A percentile compares a stretch with the other conserved stretches of the same genome.
phyloP scores from a whole-genome alignment of 2,797 vertebrate species.

The Chelon auratus region DNA sequence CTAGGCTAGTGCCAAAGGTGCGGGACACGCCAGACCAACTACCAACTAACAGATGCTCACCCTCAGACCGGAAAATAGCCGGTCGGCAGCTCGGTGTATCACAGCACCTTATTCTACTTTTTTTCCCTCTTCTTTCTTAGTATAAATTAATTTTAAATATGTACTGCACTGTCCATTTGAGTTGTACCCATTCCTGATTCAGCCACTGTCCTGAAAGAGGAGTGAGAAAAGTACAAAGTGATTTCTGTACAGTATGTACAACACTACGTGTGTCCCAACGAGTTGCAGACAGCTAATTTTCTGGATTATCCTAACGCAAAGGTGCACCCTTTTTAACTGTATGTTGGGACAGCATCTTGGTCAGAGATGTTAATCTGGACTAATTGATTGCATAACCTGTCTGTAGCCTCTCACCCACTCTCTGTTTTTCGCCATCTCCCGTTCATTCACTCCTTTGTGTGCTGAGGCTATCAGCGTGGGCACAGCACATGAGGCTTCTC shows the following conservation, averaged over 20 bases:
- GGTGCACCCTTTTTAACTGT: slow-evolving; percentile 30
- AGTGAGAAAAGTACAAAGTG: too few species aligned
- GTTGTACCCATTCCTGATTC: too few species aligned
- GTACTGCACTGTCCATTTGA: too few species aligned
- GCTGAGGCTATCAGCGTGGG: slow-evolving; percentile 64
- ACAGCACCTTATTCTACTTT: too few species aligned
- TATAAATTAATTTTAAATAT: not conserved
- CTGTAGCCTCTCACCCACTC: slow-evolving; percentile 30
- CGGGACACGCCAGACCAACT: not conserved
- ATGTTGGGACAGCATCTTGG: slow-evolving; percentile 55
- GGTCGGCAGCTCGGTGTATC: too few species aligned
- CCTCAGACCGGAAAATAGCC: too few species aligned
- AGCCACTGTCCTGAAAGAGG: not conserved
- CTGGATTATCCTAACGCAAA: slow-evolving; percentile 31
- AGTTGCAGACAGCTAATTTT: slow-evolving; percentile 2
- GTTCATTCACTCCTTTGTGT: slow-evolving; percentile 60
- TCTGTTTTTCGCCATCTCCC: slow-evolving; percentile 9
- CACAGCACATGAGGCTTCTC: slow-evolving; percentile 60
- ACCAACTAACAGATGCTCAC: too few species aligned
- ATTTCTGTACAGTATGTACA: too few species aligned
- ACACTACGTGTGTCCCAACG: too few species aligned
- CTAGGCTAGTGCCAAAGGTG: not conserved
- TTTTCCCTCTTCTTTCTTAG: too few species aligned
- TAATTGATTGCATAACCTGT: slow-evolving; percentile 75
- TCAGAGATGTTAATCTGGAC: slow-evolving; percentile 77